phyloP scores from a whole-genome alignment of 2,113 vertebrate genomes.

The Aspiorhynchus laticeps region DNA sequence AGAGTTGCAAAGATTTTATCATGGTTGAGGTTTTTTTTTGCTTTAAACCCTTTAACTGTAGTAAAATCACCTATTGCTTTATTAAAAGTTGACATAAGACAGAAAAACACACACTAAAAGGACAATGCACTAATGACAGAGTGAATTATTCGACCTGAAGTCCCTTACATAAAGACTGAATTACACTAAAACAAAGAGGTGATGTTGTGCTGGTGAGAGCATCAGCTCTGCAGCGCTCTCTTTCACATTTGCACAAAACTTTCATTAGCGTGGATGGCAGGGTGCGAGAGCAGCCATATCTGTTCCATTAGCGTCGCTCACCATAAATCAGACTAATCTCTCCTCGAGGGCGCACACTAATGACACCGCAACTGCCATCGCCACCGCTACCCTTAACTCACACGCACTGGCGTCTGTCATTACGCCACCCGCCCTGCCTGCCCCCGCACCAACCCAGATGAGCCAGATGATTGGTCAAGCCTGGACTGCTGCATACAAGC shows the following conservation, averaged over 20 bases:
- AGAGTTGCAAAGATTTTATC: not conserved
- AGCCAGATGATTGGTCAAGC: slow-evolving; percentile 44
- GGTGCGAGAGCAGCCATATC: slow-evolving; percentile 67
- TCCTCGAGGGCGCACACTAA: slow-evolving; percentile 72
- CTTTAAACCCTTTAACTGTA: not conserved
- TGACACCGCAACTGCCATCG: slow-evolving; percentile 63
- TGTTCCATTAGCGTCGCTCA: slow-evolving; percentile 74
- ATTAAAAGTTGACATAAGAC: slow-evolving; percentile 20
- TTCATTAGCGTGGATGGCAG: slow-evolving; percentile 79
- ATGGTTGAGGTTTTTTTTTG: not conserved
- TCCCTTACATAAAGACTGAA: slow-evolving; percentile 29
- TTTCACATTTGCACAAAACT: slow-evolving; percentile 82
- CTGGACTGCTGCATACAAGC: slow-evolving; percentile 5
- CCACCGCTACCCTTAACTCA: slow-evolving; percentile 46
- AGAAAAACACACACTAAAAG: slow-evolving; percentile 44
- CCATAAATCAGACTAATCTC: slow-evolving; percentile 81
- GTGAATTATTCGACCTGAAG: slow-evolving; percentile 40
- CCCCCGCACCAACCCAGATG: slow-evolving; percentile 7
- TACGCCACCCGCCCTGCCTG: slow-evolving; percentile 18
- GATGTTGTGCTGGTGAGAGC: slow-evolving; percentile 17
- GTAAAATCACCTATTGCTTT: not conserved
- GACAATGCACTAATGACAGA: slow-evolving; percentile 38
- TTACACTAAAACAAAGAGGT: slow-evolving; percentile 52
- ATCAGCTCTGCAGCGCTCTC: slow-evolving; percentile 52
- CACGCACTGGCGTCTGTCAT: slow-evolving; percentile 42